Conservation (phyloP, 2,888 invertebrate species). For the Amitus sp. region DNA sequence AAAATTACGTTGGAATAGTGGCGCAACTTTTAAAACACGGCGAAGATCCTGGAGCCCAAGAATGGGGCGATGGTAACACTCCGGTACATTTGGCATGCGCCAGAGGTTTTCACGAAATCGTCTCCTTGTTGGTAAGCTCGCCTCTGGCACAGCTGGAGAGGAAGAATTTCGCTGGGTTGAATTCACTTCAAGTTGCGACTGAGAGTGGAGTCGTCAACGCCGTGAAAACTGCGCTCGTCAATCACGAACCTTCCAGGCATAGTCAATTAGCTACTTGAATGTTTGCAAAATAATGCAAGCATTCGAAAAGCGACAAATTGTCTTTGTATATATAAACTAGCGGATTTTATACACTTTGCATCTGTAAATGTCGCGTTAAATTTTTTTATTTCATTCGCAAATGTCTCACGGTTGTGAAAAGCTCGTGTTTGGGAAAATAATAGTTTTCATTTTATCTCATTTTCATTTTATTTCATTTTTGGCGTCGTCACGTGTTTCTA, state of each 20-base stretch:
- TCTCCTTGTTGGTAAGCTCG: slow-evolving; percentile 55
- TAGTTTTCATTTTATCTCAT: too few relatives aligned
- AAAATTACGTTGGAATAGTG: slow-evolving; percentile 53
- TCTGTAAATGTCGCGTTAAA: too few relatives aligned
- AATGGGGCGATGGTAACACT: slow-evolving; percentile 60
- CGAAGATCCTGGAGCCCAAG: slow-evolving; percentile 53
- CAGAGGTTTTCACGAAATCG: slow-evolving; percentile 60
- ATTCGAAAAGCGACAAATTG: neutral
- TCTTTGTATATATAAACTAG: neutral
- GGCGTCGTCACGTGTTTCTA: slow-evolving; percentile 12
- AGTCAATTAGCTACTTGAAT: slow-evolving; percentile 54
- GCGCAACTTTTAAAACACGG: slow-evolving; percentile 51
- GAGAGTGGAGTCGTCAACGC: slow-evolving; percentile 61
- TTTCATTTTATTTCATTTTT: too few relatives aligned
- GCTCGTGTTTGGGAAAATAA: too few relatives aligned
- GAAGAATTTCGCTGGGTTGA: slow-evolving; percentile 57
- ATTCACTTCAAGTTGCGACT: slow-evolving; percentile 61
- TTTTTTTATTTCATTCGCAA: too few relatives aligned
- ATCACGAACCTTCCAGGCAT: slow-evolving; percentile 53
- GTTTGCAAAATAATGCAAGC: neutral
- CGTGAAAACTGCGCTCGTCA: slow-evolving; percentile 49
- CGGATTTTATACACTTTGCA: too few relatives aligned
- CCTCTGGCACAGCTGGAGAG: slow-evolving; percentile 58
- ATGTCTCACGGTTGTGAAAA: too few relatives aligned
- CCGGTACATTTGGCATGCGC: slow-evolving; percentile 63